Evolutionary conservation across 2,113 vertebrate genomes (phyloP).

Genomic region (Hymenochirus boettgeri): DNA sequence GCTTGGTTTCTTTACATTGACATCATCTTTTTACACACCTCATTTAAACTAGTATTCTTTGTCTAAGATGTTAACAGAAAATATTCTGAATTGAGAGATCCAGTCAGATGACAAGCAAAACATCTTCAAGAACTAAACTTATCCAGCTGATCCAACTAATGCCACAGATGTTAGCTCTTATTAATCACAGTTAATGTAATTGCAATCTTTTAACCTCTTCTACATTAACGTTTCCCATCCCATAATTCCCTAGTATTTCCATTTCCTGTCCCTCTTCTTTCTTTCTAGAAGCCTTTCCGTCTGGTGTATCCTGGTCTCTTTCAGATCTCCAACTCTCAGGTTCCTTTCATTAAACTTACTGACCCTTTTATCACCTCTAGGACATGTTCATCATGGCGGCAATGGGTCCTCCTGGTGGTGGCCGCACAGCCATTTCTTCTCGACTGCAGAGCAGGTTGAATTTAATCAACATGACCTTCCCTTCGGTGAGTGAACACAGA

Average conservation of each 20-base stretch:
- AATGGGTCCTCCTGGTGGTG: constrained; percentile 84
- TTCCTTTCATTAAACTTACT: background rate
- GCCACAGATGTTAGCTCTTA: too few relatives aligned
- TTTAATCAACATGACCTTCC: constrained; percentile 86
- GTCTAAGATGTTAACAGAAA: too few relatives aligned
- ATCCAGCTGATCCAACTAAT: too few relatives aligned
- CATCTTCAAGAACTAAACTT: too few relatives aligned
- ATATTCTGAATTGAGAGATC: too few relatives aligned
- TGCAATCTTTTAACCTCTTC: too few relatives aligned
- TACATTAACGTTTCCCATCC: too few relatives aligned
- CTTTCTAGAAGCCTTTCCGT: background rate
- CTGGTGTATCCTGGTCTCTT: background rate
- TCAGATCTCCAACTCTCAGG: background rate
- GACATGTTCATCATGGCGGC: constrained; percentile 80
- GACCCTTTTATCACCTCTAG: constrained; percentile 46
- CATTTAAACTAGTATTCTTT: too few relatives aligned
- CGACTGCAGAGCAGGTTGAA: constrained; percentile 84
- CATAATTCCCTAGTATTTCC: background rate
- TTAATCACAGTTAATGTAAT: too few relatives aligned
- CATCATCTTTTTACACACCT: too few relatives aligned
- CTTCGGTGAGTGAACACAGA: constrained; percentile 72
- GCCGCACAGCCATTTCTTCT: constrained; percentile 71
- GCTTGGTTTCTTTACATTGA: too few relatives aligned
- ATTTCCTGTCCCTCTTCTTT: background rate
- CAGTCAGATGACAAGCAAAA: too few relatives aligned